Evolutionary conservation across 2,888 invertebrate genomes (phyloP).

Genomic region (Horisme vitalbata): DNA sequence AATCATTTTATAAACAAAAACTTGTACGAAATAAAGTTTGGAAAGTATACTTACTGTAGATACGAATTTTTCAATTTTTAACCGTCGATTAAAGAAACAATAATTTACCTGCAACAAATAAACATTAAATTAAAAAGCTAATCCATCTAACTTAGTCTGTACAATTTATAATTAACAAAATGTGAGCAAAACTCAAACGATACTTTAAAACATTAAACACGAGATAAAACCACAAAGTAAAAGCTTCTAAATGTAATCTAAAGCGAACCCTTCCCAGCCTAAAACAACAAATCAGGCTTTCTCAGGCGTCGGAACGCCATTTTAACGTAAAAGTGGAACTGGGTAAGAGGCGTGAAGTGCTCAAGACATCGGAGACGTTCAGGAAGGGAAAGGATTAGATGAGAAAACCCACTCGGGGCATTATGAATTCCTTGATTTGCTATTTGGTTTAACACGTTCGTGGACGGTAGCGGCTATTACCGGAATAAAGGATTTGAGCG

Average conservation of each 20-base stretch:
- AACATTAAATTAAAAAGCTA: background rate
- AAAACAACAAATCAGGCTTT: slow-evolving; percentile 38
- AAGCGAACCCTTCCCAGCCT: slow-evolving; percentile 28
- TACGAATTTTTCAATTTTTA: too few relatives aligned
- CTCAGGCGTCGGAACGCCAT: slow-evolving; percentile 18
- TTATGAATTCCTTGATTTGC: slow-evolving; percentile 6
- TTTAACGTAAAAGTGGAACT: slow-evolving; percentile 19
- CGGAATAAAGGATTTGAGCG: too few relatives aligned
- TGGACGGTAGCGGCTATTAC: too few relatives aligned
- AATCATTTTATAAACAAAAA: too few relatives aligned
- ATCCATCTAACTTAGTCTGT: background rate
- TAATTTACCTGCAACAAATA: background rate
- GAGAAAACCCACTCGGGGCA: slow-evolving; percentile 5
- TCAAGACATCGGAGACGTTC: slow-evolving; percentile 19
- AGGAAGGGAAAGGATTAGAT: slow-evolving; percentile 15
- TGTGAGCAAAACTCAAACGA: background rate
- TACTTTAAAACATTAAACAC: slow-evolving; percentile 15
- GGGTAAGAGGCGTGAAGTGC: slow-evolving; percentile 19
- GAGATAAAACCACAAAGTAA: slow-evolving; percentile 22
- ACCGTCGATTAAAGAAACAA: too few relatives aligned
- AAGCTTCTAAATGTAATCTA: slow-evolving; percentile 29
- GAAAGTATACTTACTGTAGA: too few relatives aligned
- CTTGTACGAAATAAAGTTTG: too few relatives aligned
- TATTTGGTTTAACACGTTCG: too few relatives aligned
- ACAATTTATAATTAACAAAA: background rate